Base-by-base conservation (phyloP, 2,797 vertebrate genomes). In the Siniperca obscura region DNA sequence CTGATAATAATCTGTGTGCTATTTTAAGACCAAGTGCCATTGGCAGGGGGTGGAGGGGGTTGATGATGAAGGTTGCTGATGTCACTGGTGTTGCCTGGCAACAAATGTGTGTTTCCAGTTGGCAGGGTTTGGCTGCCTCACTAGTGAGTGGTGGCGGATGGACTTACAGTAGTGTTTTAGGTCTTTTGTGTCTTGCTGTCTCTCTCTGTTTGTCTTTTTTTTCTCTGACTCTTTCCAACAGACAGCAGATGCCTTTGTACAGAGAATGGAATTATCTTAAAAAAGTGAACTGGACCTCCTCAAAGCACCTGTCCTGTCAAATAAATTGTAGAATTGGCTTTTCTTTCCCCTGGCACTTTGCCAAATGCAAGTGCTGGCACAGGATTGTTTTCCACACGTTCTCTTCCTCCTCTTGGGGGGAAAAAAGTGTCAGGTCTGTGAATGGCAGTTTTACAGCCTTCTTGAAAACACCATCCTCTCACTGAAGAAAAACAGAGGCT, bases 31-130 rank as follows among this genome's bases (percentile, higher is more conserved):
- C 71, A 70, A 83, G 88, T 90, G 85, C 83, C 84, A 86, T 76
- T 87, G 87, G 91, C 76, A 22, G 79, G 62, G 87, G 74, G 71
- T 30, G 73, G 79, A 64, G 80, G 48, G 55, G 55, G 55, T 70
- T 53, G 83, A 66, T 86, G 90, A 93, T 91, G 92, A 90, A 94
- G 87, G 92, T 94, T 94, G 93, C 94, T 95, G 94, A 96, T 95
- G 93, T 96, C 93, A 92, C 93, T 70, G 42, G 84, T 91, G 96
- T 97, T 95, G 94, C 96, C 70, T 93, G 91, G 96, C 90, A 97
- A 96, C 95, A 80, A 66, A 90, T 87, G 57, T 85, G 90, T 93
- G 91, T 94, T 94, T 93, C 88, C 93, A 93, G 90, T 90, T 92
- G 76, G 81, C 82, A 91, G 91, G 85, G 78, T 91, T 87, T 88